A percentile compares a stretch with the other conserved stretches of the same genome.
Conservation (phyloP, 2,888 invertebrate species). For the Erannis defoliaria region DNA sequence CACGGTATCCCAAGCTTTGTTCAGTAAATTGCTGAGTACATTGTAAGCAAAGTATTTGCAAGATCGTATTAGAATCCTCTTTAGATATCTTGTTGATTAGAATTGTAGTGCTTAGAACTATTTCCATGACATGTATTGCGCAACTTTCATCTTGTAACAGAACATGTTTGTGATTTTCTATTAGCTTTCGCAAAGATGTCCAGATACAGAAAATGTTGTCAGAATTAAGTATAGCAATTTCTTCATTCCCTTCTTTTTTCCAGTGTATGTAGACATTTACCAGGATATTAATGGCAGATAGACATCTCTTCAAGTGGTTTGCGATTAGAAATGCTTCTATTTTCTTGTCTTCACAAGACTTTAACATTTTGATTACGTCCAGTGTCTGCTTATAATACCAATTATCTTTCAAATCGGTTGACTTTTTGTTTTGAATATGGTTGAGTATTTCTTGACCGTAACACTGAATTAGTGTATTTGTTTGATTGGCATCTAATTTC, state of each 20-base stretch:
- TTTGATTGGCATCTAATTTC: conserved; percentile 62
- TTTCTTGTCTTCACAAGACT: conserved; percentile 59
- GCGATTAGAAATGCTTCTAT: conserved; percentile 61
- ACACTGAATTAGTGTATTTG: conserved; percentile 60
- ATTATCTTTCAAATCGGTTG: conserved; percentile 54
- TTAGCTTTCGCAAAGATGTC: conserved; percentile 56
- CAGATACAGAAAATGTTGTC: conserved; percentile 51
- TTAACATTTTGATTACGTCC: conserved; percentile 59
- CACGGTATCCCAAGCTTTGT: conserved; percentile 50
- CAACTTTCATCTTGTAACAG: conserved; percentile 52
- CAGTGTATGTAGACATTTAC: conserved; percentile 54
- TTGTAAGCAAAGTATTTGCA: conserved; percentile 66
- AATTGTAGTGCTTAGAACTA: conserved; percentile 56
- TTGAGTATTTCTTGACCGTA: conserved; percentile 61
- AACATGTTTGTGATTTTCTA: conserved; percentile 53
- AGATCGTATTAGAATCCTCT: conserved; percentile 53
- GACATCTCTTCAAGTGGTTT: conserved; percentile 65
- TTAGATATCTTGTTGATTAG: conserved; percentile 50
- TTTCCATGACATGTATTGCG: conserved; percentile 56
- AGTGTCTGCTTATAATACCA: conserved; percentile 66
- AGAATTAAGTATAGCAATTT: conserved; percentile 47
- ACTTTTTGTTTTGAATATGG: conserved; percentile 48
- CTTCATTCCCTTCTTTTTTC: conserved; percentile 35
- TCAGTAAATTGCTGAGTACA: conserved; percentile 52
- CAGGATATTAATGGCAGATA: conserved; percentile 62